phyloP scores from a whole-genome alignment of 1,140 invertebrate species.

The Nymphalis io region DNA sequence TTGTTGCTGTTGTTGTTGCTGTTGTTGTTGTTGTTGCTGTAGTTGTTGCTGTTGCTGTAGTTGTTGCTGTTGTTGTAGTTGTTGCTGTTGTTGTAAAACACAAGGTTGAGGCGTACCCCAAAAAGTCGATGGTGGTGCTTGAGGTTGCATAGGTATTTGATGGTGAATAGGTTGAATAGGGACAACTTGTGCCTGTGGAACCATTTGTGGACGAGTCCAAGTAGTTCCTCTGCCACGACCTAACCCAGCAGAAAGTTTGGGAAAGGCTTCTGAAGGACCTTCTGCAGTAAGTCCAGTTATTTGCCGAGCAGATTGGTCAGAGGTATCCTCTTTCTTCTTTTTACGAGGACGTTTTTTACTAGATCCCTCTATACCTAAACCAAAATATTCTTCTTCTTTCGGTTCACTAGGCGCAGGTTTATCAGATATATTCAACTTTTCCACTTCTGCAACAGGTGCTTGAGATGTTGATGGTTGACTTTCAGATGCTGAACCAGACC shows the following conservation, averaged over 20 bases:
- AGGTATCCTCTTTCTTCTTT: constrained; percentile 41
- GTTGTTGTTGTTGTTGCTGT: constrained; percentile 1
- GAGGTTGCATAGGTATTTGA: not conserved
- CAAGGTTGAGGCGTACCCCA: not conserved
- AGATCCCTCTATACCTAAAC: constrained; percentile 33
- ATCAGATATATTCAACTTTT: constrained; percentile 10
- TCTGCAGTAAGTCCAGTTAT: not conserved
- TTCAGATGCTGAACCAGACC: constrained; percentile 19
- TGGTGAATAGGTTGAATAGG: not conserved
- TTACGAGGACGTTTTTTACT: constrained; percentile 47
- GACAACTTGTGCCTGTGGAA: constrained; percentile 4
- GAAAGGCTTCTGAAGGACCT: not conserved
- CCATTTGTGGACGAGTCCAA: not conserved
- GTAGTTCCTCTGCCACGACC: constrained; percentile 6
- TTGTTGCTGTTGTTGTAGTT: not conserved
- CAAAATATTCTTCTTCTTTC: constrained; percentile 37
- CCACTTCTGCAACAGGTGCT: not conserved
- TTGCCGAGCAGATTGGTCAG: not conserved
- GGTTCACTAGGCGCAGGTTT: not conserved
- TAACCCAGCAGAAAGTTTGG: not conserved
- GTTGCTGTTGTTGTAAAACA: not conserved
- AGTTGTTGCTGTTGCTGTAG: not conserved
- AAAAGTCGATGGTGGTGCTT: not conserved
- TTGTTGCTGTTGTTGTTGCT: no score
- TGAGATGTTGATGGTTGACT: constrained; percentile 32